Conservation (phyloP, 1,140 invertebrate species). For the Rhopalosiphum padi region DNA sequence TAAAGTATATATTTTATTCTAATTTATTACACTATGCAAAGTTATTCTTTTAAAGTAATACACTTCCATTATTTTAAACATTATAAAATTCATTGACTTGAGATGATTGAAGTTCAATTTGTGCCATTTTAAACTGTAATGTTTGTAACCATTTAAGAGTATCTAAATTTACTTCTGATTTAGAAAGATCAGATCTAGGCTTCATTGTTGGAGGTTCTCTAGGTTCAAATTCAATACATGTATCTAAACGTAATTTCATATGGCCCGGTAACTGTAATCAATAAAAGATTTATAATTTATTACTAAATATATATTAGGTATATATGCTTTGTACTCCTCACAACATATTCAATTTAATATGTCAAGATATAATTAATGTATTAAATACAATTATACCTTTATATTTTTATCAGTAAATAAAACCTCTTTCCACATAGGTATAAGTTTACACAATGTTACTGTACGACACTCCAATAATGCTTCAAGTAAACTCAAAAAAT, state of each 20-base stretch:
- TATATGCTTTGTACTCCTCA: not conserved
- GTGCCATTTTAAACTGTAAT: slow-evolving; percentile 96
- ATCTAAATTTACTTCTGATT: slow-evolving; percentile 42
- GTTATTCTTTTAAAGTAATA: too few species aligned
- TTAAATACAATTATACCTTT: slow-evolving; percentile 25
- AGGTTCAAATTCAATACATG: slow-evolving; percentile 81
- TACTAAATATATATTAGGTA: not conserved
- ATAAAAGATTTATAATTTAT: not conserved
- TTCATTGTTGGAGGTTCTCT: slow-evolving; percentile 60
- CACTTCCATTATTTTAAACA: slow-evolving; percentile 67
- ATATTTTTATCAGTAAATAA: slow-evolving; percentile 55
- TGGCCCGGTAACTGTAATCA: slow-evolving; percentile 83
- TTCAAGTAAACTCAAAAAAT: slow-evolving; percentile 95
- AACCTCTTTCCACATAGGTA: slow-evolving; percentile 79
- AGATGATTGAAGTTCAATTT: slow-evolving; percentile 95
- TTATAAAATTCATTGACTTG: slow-evolving; percentile 88
- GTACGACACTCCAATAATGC: slow-evolving; percentile 95
- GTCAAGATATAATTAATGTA: not conserved
- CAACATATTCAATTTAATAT: not conserved
- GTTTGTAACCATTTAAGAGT: slow-evolving; percentile 85
- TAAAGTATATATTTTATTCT: too few species aligned
- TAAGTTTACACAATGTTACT: slow-evolving; percentile 84
- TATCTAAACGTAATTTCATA: slow-evolving; percentile 86
- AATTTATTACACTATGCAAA: too few species aligned
- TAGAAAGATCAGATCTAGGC: slow-evolving; percentile 59